phyloP scores from a whole-genome alignment of 2,888 invertebrate genomes.

The Mesorhabditis spiculigera region DNA sequence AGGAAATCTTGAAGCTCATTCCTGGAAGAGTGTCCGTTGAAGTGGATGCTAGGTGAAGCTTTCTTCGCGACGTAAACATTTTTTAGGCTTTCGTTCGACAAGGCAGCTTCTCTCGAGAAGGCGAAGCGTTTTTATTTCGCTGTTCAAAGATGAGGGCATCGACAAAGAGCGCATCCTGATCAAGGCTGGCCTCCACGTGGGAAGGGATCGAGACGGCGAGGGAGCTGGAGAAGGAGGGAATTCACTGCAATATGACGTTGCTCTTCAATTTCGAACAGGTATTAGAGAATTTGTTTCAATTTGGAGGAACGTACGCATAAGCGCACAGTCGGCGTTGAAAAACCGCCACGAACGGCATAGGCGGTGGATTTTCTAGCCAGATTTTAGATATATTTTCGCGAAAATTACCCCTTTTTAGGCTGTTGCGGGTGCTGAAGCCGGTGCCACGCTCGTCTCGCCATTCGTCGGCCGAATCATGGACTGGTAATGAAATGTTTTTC shows the following conservation, averaged over 20 bases:
- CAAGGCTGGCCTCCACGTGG: constrained; percentile 97
- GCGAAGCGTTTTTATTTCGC: constrained; percentile 80
- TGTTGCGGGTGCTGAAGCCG: constrained; percentile 94
- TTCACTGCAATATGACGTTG: constrained; percentile 95
- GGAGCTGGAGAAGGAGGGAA: constrained; percentile 71
- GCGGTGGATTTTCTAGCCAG: not conserved
- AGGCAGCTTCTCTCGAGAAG: constrained; percentile 82
- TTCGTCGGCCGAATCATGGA: constrained; percentile 98
- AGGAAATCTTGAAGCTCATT: constrained; percentile 92
- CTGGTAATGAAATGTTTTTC: constrained; percentile 70
- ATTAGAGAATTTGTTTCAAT: not conserved
- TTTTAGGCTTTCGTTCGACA: constrained; percentile 84
- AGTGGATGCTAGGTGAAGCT: constrained; percentile 79
- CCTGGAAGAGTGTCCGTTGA: constrained; percentile 95
- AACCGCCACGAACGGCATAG: not conserved
- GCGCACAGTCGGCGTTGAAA: not conserved
- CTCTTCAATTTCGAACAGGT: constrained; percentile 77
- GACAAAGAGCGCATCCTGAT: constrained; percentile 88
- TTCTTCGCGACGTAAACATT: not conserved
- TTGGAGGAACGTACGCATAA: no score
- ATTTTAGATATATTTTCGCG: not conserved
- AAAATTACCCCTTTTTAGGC: constrained; percentile 64
- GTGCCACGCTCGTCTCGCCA: constrained; percentile 94
- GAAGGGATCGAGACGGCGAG: constrained; percentile 97
- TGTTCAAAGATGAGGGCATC: constrained; percentile 86